Percentiles rank a stretch among this genome's conserved stretches.
Conservation (phyloP, 2,113 vertebrate genomes). For the Chelonoidis abingdonii region DNA sequence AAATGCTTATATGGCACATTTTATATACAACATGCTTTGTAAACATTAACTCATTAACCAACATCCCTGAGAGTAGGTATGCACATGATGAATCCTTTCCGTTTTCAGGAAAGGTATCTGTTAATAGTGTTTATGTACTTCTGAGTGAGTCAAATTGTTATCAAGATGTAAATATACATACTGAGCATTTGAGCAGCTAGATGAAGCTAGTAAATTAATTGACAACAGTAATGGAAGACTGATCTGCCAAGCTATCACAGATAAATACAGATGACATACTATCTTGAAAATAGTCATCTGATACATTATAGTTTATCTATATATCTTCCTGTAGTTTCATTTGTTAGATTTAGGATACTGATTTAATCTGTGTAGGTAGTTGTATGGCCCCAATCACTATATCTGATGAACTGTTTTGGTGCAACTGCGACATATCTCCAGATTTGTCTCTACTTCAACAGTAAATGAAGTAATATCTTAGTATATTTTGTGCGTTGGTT, state of each 20-base stretch:
- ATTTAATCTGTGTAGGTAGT: not conserved
- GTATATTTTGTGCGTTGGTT: fast-evolving
- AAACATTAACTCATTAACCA: not conserved
- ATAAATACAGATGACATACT: not conserved
- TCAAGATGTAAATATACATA: not conserved
- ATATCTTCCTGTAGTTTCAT: not conserved
- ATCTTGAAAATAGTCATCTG: not conserved
- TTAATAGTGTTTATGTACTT: not conserved
- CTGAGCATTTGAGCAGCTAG: not conserved
- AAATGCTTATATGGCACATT: not conserved
- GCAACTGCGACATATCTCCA: fast-evolving
- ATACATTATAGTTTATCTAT: not conserved
- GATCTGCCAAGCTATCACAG: not conserved
- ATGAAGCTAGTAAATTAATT: not conserved
- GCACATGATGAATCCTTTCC: not conserved
- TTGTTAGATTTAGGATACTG: not conserved
- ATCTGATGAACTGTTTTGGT: fast-evolving
- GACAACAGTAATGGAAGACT: not conserved
- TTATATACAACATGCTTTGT: not conserved
- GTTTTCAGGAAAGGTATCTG: not conserved
- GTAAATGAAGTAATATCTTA: not conserved
- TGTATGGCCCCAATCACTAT: fast-evolving
- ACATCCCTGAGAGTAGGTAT: not conserved
- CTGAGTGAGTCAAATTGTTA: not conserved
- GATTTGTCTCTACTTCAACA: fast-evolving